A percentile compares a stretch with the other conserved stretches of the same genome.
Conservation (phyloP, 2,113 vertebrate species). For the Brachirus orientalis region DNA sequence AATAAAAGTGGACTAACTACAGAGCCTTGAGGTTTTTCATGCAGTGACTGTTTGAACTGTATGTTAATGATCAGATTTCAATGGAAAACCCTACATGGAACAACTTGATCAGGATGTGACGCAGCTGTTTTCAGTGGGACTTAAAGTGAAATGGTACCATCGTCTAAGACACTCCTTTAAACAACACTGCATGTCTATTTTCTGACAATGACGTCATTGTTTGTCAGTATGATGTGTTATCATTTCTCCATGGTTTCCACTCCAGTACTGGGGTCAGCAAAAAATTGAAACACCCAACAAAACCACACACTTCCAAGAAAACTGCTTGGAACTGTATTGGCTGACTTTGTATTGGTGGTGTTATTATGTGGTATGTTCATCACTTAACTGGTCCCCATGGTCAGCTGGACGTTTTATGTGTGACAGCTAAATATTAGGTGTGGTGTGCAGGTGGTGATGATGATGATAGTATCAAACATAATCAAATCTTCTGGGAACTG, state of each 20-base stretch:
- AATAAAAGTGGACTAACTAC: not conserved
- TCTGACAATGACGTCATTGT: conserved; percentile 6
- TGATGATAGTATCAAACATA: not conserved
- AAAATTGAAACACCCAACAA: no score
- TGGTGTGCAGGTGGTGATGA: conserved; percentile 24
- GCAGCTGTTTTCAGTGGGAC: not conserved
- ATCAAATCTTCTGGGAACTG: not conserved
- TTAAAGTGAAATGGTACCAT: not conserved
- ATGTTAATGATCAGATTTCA: no score
- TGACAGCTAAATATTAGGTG: conserved; percentile 44
- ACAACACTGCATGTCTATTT: not conserved
- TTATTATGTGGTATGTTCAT: no score
- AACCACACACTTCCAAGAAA: no score
- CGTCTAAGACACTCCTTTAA: no score
- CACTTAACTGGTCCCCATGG: no score
- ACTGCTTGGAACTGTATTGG: no score
- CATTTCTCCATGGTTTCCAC: conserved; percentile 12
- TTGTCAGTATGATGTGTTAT: not conserved
- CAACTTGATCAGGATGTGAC: no score
- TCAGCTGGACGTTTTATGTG: conserved; percentile 40
- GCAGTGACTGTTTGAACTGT: not conserved
- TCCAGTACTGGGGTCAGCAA: conserved; percentile 13
- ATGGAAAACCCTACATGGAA: no score
- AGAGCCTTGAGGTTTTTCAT: not conserved
- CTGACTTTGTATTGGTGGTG: no score